Evolutionary conservation across 2,113 vertebrate genomes (phyloP).

Genomic region (Pyxicephalus adspersus): DNA sequence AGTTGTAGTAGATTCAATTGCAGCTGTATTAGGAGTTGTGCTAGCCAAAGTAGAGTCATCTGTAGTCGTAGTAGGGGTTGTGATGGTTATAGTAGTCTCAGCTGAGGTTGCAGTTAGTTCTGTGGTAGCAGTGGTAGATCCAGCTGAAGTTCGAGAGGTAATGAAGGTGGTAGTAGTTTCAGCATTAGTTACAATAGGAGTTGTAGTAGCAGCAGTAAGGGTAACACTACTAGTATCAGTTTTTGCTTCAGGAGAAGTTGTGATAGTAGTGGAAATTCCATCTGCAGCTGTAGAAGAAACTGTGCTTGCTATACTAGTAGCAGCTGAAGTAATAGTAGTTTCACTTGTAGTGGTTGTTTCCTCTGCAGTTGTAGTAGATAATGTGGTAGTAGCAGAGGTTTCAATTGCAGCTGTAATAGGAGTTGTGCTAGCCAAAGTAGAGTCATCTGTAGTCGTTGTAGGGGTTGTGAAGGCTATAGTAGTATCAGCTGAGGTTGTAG

Average conservation of each 20-base stretch:
- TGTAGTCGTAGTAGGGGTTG: too few species aligned
- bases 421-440: not conserved
- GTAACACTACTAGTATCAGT: not conserved
- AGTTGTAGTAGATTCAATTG: too few species aligned
- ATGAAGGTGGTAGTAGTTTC: not conserved
- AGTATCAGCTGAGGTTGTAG: not conserved
- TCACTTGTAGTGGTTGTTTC: not conserved
- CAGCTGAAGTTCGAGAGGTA: not conserved
- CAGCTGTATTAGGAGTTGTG: too few species aligned
- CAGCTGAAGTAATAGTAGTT: not conserved
- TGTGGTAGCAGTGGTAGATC: not conserved
- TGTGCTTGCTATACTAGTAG: not conserved
- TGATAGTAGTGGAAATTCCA: not conserved
- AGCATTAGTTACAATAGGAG: not conserved
- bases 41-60: too few species aligned
- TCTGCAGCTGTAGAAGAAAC: not conserved
- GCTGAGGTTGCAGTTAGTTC: too few species aligned
- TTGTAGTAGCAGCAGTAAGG: not conserved
- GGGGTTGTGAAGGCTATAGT: too few species aligned
- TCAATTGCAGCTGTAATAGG: not conserved
- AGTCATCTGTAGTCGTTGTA: not conserved
- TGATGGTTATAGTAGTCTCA: too few species aligned
- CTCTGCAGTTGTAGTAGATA: not conserved
- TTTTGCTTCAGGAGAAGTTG: not conserved
- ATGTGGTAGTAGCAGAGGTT: not conserved